Evolutionary conservation across 2,797 vertebrate species (phyloP).

Genomic region (Melanotaenia parkinsoni): DNA sequence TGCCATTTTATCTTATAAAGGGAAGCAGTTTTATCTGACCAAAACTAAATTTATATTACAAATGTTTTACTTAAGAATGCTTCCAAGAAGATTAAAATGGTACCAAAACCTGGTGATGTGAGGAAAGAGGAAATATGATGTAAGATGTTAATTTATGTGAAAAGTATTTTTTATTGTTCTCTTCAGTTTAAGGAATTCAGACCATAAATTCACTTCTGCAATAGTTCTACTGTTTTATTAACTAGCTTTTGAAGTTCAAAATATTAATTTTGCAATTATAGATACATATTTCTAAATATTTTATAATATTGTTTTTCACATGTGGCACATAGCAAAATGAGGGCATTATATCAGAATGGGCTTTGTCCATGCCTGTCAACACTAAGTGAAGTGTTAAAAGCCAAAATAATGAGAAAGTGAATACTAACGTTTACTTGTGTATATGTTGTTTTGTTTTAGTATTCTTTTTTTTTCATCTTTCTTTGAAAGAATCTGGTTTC

Average conservation of each 20-base stretch:
- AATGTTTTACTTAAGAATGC: conserved; percentile 13
- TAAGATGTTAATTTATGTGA: conserved; percentile 24
- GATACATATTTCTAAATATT: background rate
- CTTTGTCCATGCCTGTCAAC: background rate
- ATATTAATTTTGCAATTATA: conserved; percentile 33
- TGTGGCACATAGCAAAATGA: conserved; percentile 19
- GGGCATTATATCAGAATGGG: background rate
- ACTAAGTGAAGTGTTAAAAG: background rate
- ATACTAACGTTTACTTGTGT: background rate
- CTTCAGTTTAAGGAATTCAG: background rate
- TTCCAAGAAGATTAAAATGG: background rate
- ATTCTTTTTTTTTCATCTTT: background rate
- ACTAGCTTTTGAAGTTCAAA: conserved; percentile 16
- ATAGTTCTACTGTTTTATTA: background rate
- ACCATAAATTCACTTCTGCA: background rate
- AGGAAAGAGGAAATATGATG: conserved; percentile 14
- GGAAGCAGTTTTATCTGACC: conserved; percentile 1
- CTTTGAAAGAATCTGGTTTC: background rate
- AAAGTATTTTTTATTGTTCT: conserved; percentile 5
- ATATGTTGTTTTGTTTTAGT: background rate
- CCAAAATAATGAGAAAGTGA: background rate
- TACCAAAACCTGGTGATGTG: conserved; percentile 47
- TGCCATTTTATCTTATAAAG: conserved; percentile 10
- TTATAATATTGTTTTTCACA: conserved; percentile 10
- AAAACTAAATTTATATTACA: background rate